Conservation (phyloP, 2,797 vertebrate species). For the Pteronotus mesoamericanus region DNA sequence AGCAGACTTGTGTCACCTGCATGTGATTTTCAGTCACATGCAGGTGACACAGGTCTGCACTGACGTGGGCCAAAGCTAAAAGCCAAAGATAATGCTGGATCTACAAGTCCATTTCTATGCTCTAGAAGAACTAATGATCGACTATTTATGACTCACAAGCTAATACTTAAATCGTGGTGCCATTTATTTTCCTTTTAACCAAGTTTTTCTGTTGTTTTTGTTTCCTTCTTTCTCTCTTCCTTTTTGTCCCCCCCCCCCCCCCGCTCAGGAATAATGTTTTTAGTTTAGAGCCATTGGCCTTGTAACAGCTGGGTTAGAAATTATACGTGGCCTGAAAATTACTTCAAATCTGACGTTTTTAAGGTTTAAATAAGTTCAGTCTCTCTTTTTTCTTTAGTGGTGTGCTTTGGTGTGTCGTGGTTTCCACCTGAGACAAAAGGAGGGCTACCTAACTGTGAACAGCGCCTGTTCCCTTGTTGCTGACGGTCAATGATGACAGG, state of each 20-base stretch:
- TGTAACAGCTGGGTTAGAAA: neutral
- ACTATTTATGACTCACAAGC: neutral
- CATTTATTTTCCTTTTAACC: neutral
- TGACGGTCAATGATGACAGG: neutral
- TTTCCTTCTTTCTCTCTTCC: no score
- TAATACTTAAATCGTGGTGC: neutral
- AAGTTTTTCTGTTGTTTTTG: neutral
- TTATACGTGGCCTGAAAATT: neutral
- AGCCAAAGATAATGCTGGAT: neutral
- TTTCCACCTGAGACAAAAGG: neutral
- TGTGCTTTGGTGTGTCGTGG: neutral
- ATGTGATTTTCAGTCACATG: neutral
- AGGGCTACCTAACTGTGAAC: neutral
- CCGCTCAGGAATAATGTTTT: neutral
- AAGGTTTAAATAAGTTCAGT: slow-evolving; percentile 22
- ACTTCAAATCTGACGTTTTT: slow-evolving; percentile 10
- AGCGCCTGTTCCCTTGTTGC: neutral
- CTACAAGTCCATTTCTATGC: neutral
- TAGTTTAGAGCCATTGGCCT: neutral
- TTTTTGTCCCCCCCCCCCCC: neutral
- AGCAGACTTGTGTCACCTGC: no score
- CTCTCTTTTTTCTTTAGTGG: neutral
- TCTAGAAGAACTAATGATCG: neutral
- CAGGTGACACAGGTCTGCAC: neutral
- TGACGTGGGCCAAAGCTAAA: neutral